Percentiles rank a stretch among this genome's conserved stretches.
Evolutionary conservation across 2,888 invertebrate species (phyloP).

Genomic region (Parnassius apollo): DNA sequence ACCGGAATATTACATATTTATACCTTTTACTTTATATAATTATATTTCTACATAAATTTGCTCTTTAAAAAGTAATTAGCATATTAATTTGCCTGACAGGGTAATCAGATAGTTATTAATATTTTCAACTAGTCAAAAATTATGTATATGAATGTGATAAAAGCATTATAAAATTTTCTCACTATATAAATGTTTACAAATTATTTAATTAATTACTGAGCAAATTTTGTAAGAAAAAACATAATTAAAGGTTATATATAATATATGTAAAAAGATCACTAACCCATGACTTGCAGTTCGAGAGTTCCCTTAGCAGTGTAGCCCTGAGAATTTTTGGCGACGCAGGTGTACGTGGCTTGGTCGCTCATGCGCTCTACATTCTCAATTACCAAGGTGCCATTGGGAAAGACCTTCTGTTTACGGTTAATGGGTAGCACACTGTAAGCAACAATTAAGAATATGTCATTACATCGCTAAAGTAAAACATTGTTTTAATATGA

Average conservation of each 20-base stretch:
- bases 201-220: background rate
- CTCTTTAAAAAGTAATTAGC: too few relatives aligned
- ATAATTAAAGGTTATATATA: slow-evolving; percentile 7
- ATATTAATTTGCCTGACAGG: too few relatives aligned
- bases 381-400: slow-evolving; percentile 95
- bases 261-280: slow-evolving; percentile 66
- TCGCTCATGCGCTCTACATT: slow-evolving; percentile 95
- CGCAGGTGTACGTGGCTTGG: slow-evolving; percentile 96
- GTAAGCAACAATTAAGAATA: slow-evolving; percentile 31
- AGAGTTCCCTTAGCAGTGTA: slow-evolving; percentile 93
- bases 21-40: too few relatives aligned
- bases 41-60: too few relatives aligned
- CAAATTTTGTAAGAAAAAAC: slow-evolving; percentile 11
- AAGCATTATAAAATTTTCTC: too few relatives aligned
- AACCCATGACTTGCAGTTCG: slow-evolving; percentile 98
- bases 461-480: too few relatives aligned
- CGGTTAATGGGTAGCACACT: slow-evolving; percentile 95
- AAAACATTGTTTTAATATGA: too few relatives aligned
- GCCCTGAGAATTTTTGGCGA: slow-evolving; percentile 94
- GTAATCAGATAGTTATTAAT: too few relatives aligned
- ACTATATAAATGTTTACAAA: background rate
- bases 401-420: slow-evolving; percentile 95
- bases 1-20: too few relatives aligned
- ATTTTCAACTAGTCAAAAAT: too few relatives aligned
- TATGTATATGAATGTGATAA: too few relatives aligned